Evolutionary conservation across 2,797 vertebrate species (phyloP).

Genomic region (Cirrhinus mrigala): DNA sequence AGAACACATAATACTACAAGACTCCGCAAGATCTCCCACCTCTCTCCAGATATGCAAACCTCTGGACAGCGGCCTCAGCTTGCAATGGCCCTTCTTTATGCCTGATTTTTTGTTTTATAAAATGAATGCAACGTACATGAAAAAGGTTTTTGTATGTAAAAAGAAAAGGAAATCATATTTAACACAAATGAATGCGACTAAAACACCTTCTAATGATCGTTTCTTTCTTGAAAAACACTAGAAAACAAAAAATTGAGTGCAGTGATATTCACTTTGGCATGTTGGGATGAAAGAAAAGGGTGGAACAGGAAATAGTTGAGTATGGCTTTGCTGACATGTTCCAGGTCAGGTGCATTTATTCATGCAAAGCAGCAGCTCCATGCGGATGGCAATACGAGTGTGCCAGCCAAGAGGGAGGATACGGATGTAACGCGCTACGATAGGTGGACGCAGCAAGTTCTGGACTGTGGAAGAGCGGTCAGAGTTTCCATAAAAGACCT

Average conservation of each 20-base stretch:
- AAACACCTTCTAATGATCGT: background rate
- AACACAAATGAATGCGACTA: background rate
- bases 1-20: constrained; percentile 25
- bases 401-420: constrained; percentile 97
- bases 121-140: background rate
- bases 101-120: background rate
- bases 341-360: constrained; percentile 85
- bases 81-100: background rate
- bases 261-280: constrained; percentile 36
- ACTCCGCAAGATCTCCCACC: background rate
- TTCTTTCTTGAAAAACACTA: background rate
- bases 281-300: constrained; percentile 15
- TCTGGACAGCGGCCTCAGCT: background rate
- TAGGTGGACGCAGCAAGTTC: constrained; percentile 94
- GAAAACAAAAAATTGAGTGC: background rate
- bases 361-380: constrained; percentile 95
- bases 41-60: background rate
- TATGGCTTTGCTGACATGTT: background rate
- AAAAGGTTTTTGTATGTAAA: background rate
- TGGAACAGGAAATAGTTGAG: constrained; percentile 5
- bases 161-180: background rate
- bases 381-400: constrained; percentile 94
- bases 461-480: constrained; percentile 94
- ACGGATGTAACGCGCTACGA: constrained; percentile 91
- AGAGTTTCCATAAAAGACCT: constrained; percentile 98